Percentiles rank a stretch among this genome's conserved stretches.
Conservation (phyloP, 2,113 vertebrate species). For the Scolopax mira region DNA sequence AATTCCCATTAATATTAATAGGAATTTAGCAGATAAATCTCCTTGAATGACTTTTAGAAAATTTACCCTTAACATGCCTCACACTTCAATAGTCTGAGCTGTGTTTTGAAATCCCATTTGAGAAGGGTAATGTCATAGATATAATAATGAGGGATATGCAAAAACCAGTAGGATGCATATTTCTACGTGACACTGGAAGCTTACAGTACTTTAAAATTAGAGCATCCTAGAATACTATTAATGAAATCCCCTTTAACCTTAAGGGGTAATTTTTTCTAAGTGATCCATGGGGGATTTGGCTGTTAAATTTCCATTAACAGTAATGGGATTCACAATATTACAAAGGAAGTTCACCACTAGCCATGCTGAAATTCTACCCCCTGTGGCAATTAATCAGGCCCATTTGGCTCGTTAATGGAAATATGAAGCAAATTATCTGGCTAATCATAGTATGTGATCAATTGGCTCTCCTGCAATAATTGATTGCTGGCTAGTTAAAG, state of each 20-base stretch:
- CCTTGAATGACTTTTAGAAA: constrained; percentile 41
- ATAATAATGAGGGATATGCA: constrained; percentile 7
- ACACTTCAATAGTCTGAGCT: constrained; percentile 31
- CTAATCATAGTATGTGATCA: constrained; percentile 40
- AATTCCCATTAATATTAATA: constrained; percentile 43
- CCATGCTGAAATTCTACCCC: constrained; percentile 36
- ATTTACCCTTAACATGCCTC: constrained; percentile 45
- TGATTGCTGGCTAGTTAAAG: neutral
- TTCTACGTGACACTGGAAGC: constrained; percentile 8
- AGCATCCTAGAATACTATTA: constrained; percentile 32
- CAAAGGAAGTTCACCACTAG: constrained; percentile 27
- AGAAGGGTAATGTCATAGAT: neutral
- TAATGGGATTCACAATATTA: constrained; percentile 47
- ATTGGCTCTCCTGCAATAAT: neutral
- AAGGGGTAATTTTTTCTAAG: constrained; percentile 57
- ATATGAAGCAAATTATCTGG: constrained; percentile 45
- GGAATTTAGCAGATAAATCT: constrained; percentile 48
- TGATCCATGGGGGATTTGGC: constrained; percentile 52
- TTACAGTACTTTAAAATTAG: constrained; percentile 20
- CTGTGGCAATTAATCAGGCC: constrained; percentile 32
- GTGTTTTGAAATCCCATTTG: constrained; percentile 50
- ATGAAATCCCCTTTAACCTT: constrained; percentile 59
- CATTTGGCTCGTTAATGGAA: constrained; percentile 41
- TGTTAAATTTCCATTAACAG: constrained; percentile 60
- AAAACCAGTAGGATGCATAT: constrained; percentile 31